Base-by-base conservation (phyloP, 2,888 invertebrate species). In the Dysmachus trigonus region DNA sequence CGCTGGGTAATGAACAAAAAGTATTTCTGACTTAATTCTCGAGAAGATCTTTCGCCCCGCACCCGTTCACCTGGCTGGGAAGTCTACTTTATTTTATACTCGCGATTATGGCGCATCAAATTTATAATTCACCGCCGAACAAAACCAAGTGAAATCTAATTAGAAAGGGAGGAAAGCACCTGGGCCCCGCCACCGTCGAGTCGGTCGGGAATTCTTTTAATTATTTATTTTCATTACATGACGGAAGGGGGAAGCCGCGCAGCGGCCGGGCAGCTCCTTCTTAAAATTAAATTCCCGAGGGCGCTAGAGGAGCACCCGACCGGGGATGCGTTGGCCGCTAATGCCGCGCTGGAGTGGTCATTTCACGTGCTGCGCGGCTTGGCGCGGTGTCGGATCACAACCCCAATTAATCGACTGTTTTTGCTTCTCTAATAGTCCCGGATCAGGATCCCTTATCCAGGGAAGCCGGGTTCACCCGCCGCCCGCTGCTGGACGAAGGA, bases 131-230 rank as follows among this genome's bases (percentile, higher is more conserved):
- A 82, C 82, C 82, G 82, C 82, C 22, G 62, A 82, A 82, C 72
- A 72, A 73, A 72, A 84, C 84, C 84, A 84, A 84, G 72, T 84
- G 84, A 73, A 84, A 84, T 84, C 84, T 84, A 84, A 84, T 84
- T 84, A 84, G 84, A 84, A 84, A 72, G 72, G 84, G 84, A 84
- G 73, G 71, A 38, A 71, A 72, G 84, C 84, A 84, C 84, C 84
- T 84, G 84, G 38, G 84, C 47, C 84, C 38, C 15, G 38, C 38
- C 82, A 7, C 35, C 53, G 35, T 15, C 53, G 71, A 31, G 35
- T 15, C 53, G 71, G 53, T 33, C 62, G 82, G 22, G 47, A 71
- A 82, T 82, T 82, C 82, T 82, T 82, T 82, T 82, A 82, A 82
- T 82, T 82, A 82, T 82, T 82, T 82, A 82, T 82, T 82, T 82